Evolutionary conservation across 2,888 invertebrate species (phyloP), one percentile per base, ranked within the genome.

Genomic region (Drosophila acutilabella): DNA sequence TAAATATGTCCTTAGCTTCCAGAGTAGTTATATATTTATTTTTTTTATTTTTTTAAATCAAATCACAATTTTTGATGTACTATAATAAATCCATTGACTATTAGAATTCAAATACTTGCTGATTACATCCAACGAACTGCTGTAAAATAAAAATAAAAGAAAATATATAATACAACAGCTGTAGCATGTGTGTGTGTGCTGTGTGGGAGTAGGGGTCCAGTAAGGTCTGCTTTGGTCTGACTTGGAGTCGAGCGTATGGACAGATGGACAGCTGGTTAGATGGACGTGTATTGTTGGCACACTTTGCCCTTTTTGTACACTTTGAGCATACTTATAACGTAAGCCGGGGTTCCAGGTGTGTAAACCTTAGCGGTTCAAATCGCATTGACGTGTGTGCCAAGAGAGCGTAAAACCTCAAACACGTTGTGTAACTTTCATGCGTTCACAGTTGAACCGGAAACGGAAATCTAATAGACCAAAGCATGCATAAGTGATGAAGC

Each of bases 391-490:
- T 81, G 84, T 57, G 87, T 58, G 76, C 75, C 76, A 74, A 76
- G 85, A 81, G 82, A 88, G 84, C 86, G 84, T 84, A 82, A 84
- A 84, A 84, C 84, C 84, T 84, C 84, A 88, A 78, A 84, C 84
- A 84, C 88, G 82, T 82, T 76, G 86, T 72, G 66, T 64, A 76
- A 81, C 81, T 79, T 87, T 78, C 67, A 71, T 81, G 80, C 71
- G 71, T 77, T 82, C 57, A 74, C 85, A 78, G 88, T 80, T 88
- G 74, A 88, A 88, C 88, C 86, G 85, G 88, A 85, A 85, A 88
- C 85, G 85, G 85, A 88, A 88, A 85, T 85, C 85, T 88, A 85
- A 85, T 88, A 85, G 85, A 88, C 88, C 85, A 85, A 85, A 80
- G 83, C 87, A 83, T 83, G 83, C 87, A 83, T 83, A 83, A 87